These are phyloP conservation scores for Schrankia costaestrigalis DNA, from an alignment of 2,888 invertebrate genomes.

Conservation along the genomic window DNA sequence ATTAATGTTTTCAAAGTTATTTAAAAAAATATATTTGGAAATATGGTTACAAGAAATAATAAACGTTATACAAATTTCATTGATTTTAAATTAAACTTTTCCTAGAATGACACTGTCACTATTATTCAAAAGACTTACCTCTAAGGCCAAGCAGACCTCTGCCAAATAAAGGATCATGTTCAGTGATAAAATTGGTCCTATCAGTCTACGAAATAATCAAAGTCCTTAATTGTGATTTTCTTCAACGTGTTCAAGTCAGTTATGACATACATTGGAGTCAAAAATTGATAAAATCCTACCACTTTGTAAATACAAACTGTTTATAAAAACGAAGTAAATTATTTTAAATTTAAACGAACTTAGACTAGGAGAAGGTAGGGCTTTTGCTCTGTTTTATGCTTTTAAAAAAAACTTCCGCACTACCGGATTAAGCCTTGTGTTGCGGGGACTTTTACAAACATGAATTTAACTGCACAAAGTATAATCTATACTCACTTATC, in stretches of 20 bases:
- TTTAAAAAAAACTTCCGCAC: background rate
- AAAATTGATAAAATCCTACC: constrained; percentile 14
- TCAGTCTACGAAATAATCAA: constrained; percentile 69
- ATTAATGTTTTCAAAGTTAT: constrained; percentile 9
- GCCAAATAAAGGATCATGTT: constrained; percentile 61
- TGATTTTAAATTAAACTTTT: too few relatives aligned
- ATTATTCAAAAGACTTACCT: constrained; percentile 37
- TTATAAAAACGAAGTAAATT: background rate
- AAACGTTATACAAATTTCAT: too few relatives aligned
- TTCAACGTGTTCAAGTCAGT: constrained; percentile 70
- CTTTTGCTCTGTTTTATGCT: background rate
- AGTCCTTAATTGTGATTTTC: constrained; percentile 70
- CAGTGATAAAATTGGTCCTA: constrained; percentile 39
- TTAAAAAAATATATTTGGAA: background rate
- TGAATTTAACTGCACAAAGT: too few relatives aligned
- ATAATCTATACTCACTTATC: constrained; percentile 5
- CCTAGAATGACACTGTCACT: too few relatives aligned
- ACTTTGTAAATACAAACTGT: constrained; percentile 7
- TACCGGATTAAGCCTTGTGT: background rate
- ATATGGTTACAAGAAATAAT: too few relatives aligned
- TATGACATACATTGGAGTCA: constrained; percentile 40
- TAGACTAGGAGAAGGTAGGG: background rate
- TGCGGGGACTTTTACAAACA: too few relatives aligned
- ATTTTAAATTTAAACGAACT: background rate
- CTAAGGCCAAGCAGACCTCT: constrained; percentile 64